Evolutionary conservation across 2,113 vertebrate genomes (phyloP).

Genomic region (Misgurnus mizolepis): DNA sequence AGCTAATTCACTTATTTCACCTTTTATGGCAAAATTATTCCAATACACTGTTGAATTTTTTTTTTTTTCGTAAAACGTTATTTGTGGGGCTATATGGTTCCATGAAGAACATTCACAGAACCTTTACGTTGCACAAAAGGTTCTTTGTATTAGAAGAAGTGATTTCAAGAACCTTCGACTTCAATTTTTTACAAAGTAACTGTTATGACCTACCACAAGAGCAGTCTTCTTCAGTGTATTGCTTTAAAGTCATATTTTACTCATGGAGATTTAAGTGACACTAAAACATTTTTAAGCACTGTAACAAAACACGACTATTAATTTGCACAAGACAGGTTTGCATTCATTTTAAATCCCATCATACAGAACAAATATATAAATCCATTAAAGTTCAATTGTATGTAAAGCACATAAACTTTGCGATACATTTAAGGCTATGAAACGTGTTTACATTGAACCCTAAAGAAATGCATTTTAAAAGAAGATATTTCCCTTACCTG

Average conservation of each 20-base stretch:
- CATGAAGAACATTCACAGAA: too few relatives aligned
- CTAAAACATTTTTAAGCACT: too few relatives aligned
- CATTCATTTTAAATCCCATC: too few relatives aligned
- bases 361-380: background rate
- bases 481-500: constrained; percentile 23
- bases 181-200: background rate
- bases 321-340: background rate
- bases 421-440: background rate
- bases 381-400: background rate
- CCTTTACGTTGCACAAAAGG: too few relatives aligned
- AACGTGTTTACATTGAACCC: background rate
- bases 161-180: too few relatives aligned
- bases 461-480: background rate
- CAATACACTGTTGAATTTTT: background rate
- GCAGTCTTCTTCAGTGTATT: too few relatives aligned
- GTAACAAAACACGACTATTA: background rate
- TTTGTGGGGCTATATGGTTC: too few relatives aligned
- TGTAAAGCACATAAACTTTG: constrained; percentile 10
- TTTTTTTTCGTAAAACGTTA: too few relatives aligned
- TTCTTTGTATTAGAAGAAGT: too few relatives aligned
- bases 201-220: background rate
- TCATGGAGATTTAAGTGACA: too few relatives aligned
- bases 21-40: background rate
- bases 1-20: background rate
- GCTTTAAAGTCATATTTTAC: too few relatives aligned